Evolutionary conservation across 2,113 vertebrate genomes (phyloP), one percentile per base, ranked within the genome.

Genomic region (Ophthalmolycus amberensis): DNA sequence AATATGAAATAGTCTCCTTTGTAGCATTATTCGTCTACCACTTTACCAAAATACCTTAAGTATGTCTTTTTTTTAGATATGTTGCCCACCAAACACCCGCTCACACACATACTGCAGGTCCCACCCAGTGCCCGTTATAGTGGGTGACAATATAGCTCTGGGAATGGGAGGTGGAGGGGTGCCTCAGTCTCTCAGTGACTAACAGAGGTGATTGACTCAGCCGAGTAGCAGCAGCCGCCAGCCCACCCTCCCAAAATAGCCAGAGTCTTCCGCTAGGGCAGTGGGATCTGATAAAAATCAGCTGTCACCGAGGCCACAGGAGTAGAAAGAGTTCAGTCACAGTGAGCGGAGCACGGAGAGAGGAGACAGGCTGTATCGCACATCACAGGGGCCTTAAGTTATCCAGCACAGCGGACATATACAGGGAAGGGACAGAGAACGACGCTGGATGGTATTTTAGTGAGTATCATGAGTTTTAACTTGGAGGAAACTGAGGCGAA

Each of bases 231-330:
- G 84, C 82, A 88, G 90, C 88, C 80, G 79, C 80, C 89, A 93
- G 93, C 95, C 79, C 95, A 95, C 94, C 86, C 88, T 91, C 96
- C 96, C 93, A 97, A 97, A 96, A 96, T 97, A 97, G 96, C 92
- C 82, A 77, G 71, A 71, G 84, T 58, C 84, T 71, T 84, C 77
- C 75, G 76, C 73, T 79, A 71, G 85, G 79, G 32, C 79, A 79
- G 79, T 27, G 64, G 70, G 71, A 66, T 5, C 90, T 68, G 94
- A 98, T 97, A 97, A 97, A 95, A 97, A 96, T 95, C 96, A 94
- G 95, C 96, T 96, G 96, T 88, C 93, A 86, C 90, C 22, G 44
- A 84, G 85, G 77, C 91, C 87, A 81, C 85, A 88, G 86, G 91
- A 85, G 85, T 82, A 90, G 92, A 94, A 86, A 92, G 94, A 88